Evolutionary conservation across 2,797 vertebrate species (phyloP), one percentile per base, ranked within the genome.

Genomic region (Lagocephalus sceleratus): DNA sequence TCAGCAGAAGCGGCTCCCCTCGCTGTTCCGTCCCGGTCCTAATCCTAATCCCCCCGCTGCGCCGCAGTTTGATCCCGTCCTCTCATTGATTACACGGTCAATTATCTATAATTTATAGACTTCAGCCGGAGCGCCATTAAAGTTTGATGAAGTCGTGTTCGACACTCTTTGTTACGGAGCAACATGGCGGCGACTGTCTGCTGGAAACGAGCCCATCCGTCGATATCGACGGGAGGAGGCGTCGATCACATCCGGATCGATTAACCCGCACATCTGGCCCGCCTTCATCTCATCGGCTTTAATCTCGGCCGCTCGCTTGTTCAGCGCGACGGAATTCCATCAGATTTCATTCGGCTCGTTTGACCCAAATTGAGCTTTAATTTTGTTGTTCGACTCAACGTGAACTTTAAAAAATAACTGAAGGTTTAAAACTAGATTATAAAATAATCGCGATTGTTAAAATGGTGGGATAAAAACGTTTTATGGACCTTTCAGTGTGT

Each of bases 21-120:
- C n/a, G n/a, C n/a, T 42, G 4, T 61, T 56, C 47, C 16, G 3
- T 17, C 29, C 0, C 20, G 41, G 45, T 19, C 44, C 3, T 58
- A 51, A 57, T 76, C 62, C 63, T 68, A 67, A 58, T 68, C 57
- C 51, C 7, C 0, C 73, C 66, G 65, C 70, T 83, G 76, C 69
- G 74, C 78, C 64, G 64, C 26, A 59, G 54, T 63, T 68, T 79
- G 72, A 73, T 72, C 56, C 44, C 73, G 77, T 79, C 62, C 73
- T 83, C 81, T 83, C 86, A 82, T 81, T 83, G 82, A 88, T 85
- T 84, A 84, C 81, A 79, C 59, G 43, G 50, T 83, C 75, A 76
- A 84, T 69, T 83, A 87, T 88, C 56, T 83, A 86, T 86, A 84
- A 87, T 82, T 84, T 68, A 88, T 83, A 68, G 56, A 52, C 69